Base-by-base conservation (phyloP, 2,797 vertebrate species). In the Thripadectes ignobilis region DNA sequence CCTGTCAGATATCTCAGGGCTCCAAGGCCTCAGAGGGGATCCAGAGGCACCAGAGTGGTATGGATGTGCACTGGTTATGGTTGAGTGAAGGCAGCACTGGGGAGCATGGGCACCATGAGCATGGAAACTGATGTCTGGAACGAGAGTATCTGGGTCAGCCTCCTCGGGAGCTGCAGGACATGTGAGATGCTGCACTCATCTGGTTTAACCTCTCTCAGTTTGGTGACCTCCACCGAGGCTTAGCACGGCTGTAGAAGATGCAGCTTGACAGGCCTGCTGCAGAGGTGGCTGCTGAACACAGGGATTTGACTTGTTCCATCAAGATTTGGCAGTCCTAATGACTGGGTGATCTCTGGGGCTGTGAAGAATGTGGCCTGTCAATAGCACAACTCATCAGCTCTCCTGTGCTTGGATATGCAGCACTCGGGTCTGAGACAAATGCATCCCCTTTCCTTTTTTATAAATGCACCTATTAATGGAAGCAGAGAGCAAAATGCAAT, bases 391-490 rank as follows among this genome's bases (percentile, higher is more conserved):
- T 82, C 32, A 54, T 88, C 62, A 75, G 48, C 36, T 62, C 49
- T 22, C 57, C 63, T 39, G 32, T 79, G 81, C 69, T 38, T 38
- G 36, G 36, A 38, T 10, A 38, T 38, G 36, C 36, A 38, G 36
- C 36, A 38, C 36, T 38, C 5, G 0, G 57, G 65, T 51, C 84
- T 51, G 58, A 81, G 85, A 62, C 49, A 66, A 84, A 88, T 32
- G 38, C 77, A 71, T n/a, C 0, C 32, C 76, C 57, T 90, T 86
- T 65, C 66, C 43, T 81, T 58, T 85, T 76, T 80, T 9, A 30
- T 63, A 63, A 43, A 45, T n/a, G 36, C 69, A 52, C 94, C 89
- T 96, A 82, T 96, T 96, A 96, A 92, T 97, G 96, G 96, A 59
- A 95, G 92, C 94, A 54, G 86, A 79, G 45, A 63, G 55, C 78